phyloP scores from a whole-genome alignment of 2,113 vertebrate genomes.

The Bos indicus region DNA sequence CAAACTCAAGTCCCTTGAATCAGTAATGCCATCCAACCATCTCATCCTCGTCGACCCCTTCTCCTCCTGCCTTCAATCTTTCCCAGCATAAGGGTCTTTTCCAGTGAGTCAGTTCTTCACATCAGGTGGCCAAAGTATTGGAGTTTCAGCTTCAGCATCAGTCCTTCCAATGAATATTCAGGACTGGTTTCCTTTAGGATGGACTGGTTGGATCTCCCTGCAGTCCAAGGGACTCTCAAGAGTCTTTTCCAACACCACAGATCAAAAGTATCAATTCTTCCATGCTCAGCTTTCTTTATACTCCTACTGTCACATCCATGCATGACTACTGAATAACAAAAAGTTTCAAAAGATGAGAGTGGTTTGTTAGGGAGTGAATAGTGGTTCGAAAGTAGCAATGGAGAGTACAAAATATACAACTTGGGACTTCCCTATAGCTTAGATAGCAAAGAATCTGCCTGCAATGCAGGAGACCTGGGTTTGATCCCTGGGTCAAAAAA shows the following conservation, averaged over 20 bases:
- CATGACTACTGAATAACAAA: background rate
- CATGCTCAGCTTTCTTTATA: background rate
- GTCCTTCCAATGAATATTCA: background rate
- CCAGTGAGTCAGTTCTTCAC: background rate
- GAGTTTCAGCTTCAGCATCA: background rate
- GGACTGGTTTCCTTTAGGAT: background rate
- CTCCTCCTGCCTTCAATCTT: fast-evolving
- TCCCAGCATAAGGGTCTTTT: background rate
- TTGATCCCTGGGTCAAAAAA: background rate
- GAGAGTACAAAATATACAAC: background rate
- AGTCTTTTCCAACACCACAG: background rate
- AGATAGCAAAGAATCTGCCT: background rate
- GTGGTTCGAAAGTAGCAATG: background rate
- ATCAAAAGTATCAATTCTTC: background rate
- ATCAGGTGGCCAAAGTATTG: background rate
- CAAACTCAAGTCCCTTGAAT: background rate
- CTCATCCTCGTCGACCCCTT: background rate
- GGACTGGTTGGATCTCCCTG: background rate
- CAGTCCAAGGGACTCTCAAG: background rate
- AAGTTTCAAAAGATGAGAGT: background rate
- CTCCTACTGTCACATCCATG: background rate
- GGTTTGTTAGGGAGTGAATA: background rate
- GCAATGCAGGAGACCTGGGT: background rate
- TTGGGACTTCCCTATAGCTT: background rate
- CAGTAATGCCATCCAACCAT: background rate